These are phyloP conservation scores for Cynodonichthys magdalenae DNA, from an alignment of 2,797 vertebrate species.

Conservation along the genomic window DNA sequence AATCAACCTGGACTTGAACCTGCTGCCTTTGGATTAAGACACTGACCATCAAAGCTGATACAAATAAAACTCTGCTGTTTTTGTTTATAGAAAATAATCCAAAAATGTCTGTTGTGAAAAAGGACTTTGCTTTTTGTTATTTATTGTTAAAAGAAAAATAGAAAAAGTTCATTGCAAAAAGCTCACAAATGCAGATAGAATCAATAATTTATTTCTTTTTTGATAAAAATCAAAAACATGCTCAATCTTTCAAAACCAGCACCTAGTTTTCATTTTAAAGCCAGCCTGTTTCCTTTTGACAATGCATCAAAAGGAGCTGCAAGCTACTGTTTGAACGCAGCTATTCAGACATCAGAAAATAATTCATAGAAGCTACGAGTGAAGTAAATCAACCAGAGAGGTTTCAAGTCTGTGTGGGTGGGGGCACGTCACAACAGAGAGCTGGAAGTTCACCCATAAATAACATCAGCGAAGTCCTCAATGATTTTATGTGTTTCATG, in stretches of 20 bases:
- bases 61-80: constrained; percentile 1
- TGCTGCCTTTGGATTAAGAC: not conserved
- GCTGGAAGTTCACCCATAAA: constrained; percentile 70
- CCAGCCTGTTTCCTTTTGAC: constrained; percentile 15
- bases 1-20: too few species aligned
- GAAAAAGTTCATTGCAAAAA: constrained; percentile 2
- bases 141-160: too few species aligned
- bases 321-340: constrained; percentile 34
- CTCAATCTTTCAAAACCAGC: too few species aligned
- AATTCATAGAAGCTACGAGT: constrained; percentile 53
- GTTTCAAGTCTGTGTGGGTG: constrained; percentile 44
- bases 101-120: too few species aligned
- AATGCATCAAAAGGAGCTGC: constrained; percentile 57
- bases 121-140: not conserved
- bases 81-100: not conserved
- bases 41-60: not conserved
- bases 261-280: too few species aligned
- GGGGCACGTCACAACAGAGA: constrained; percentile 52
- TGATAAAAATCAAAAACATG: too few species aligned
- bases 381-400: constrained; percentile 61
- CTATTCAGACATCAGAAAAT: constrained; percentile 60
- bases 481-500: constrained; percentile 52
- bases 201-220: too few species aligned
- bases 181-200: constrained; percentile 29
- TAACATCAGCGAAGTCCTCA: constrained; percentile 50